Conservation (phyloP, 2,888 invertebrate species). For the Theretra japonica region DNA sequence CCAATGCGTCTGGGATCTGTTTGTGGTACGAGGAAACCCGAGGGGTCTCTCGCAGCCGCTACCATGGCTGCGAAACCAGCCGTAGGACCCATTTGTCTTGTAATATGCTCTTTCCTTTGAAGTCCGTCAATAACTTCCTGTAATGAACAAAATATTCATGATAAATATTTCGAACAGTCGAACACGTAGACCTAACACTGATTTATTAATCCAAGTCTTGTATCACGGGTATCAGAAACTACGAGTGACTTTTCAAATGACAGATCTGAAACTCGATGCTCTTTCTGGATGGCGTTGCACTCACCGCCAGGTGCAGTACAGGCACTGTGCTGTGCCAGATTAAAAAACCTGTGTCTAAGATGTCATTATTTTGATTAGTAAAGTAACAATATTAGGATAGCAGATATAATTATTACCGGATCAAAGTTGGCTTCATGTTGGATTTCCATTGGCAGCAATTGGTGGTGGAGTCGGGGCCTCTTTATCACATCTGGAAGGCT, state of each 20-base stretch:
- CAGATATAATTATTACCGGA: constrained; percentile 63
- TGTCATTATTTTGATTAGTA: no score
- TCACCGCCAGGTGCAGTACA: no score
- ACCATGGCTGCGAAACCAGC: constrained; percentile 88
- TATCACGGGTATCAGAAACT: no score
- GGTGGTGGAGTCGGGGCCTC: constrained; percentile 92
- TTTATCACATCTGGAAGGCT: constrained; percentile 88
- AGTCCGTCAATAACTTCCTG: constrained; percentile 78
- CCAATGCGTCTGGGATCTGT: constrained; percentile 81
- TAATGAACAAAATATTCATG: background rate
- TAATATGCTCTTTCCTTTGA: constrained; percentile 79
- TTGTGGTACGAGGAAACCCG: constrained; percentile 63
- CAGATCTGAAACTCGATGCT: no score
- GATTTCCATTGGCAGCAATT: constrained; percentile 90
- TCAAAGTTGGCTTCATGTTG: constrained; percentile 87
- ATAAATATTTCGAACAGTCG: constrained; percentile 10
- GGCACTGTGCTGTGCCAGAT: no score
- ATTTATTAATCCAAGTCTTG: no score
- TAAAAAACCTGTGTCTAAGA: no score
- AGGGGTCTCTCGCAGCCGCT: constrained; percentile 75
- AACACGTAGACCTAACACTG: no score
- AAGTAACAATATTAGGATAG: background rate
- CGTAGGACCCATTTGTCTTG: constrained; percentile 69
- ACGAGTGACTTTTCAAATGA: no score
- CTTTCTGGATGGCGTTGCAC: no score